Evolutionary conservation across 2,888 invertebrate genomes (phyloP), one percentile per base, ranked within the genome.

Genomic region (Andrena flavipes): DNA sequence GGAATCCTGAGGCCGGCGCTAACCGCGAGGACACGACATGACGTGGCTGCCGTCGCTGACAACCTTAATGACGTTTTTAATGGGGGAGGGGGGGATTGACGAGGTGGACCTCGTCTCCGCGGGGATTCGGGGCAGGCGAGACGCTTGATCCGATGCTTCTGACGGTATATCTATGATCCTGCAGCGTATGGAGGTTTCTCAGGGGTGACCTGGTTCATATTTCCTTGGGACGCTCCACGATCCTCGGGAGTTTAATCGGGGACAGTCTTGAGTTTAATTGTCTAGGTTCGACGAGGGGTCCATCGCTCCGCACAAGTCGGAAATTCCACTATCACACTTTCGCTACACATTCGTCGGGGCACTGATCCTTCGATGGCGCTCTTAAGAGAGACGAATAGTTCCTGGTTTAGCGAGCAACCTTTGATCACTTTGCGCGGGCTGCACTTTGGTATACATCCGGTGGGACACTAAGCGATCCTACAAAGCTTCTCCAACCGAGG

Each of bases 1-100:
- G 91, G 91, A 92, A 92, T 92, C 89, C 89, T 92, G 92, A 88
- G 84, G 86, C 86, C 90, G 89, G 89, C 80, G 84, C 85, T 91
- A 90, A 87, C 87, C 86, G 78, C 82, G 76, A 85, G 73, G 80
- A 74, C 80, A 82, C 75, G 87, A 88, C 91, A 91, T 90, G 69
- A 84, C 70, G 80, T 51, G 54, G 63, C 70, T 56, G 73, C 73
- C 68, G 64, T 65, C 35, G 67, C 65, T 48, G 29, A 60, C 33
- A 54, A 48, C 60, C 56, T 20, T 69, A 10, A 26, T 42, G 60
- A 23, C 23, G n/a, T 48, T n/a, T 7, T 42, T 42, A 42, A 42
- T 30, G 33, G 54, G n/a, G 7, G 10, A 30, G 23, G 35, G 29
- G 35, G 10, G 35, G 35, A 10, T 33, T 56, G 59, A 48, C 65